Base-by-base conservation (phyloP, 2,113 vertebrate species). In the Limnothrissa miodon region DNA sequence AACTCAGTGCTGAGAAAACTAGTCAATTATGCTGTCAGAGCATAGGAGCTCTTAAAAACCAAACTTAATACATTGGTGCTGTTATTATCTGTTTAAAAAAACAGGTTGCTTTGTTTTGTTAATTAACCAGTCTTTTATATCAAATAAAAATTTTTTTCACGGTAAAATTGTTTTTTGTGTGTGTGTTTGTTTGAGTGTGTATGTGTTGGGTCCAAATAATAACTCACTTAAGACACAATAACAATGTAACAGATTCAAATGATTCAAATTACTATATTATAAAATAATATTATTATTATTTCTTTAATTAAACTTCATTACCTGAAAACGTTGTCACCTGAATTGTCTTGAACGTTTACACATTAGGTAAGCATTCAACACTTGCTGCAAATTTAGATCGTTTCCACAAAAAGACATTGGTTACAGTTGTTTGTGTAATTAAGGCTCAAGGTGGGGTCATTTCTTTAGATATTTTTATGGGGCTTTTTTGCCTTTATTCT, bases 231-330 rank as follows among this genome's bases (percentile, higher is more conserved):
- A 74, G 36, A 29, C 84, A 78, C 45, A 51, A 15, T n/a, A 48
- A 74, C 66, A 51, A 51, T 78, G 45, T 80, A 21, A 82, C n/a
- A 82, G 82, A 85, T 83, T 44, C 36, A 33, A 74, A 25, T 74
- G 66, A 74, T 74, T n/a, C 29, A 74, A 39, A 74, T 10, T 74
- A 29, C 36, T n/a, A n/a, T n/a, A n/a, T n/a, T n/a, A n/a, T n/a
- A n/a, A n/a, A n/a, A n/a, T n/a, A n/a, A n/a, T n/a, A n/a, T n/a
- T n/a, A n/a, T n/a, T n/a, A n/a, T n/a, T n/a, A n/a, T 42, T 42
- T 42, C 42, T 4, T 42, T 42, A 42, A 42, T 42, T 42, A 42
- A 42, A 42, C 42, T 42, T 42, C 6, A 42, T 42, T 42, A 42
- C 42, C 42, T 42, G 42, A 42, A 42, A 42, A 42, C 2, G 6